phyloP scores from a whole-genome alignment of 2,888 invertebrate species.

The Drosophila histrio region DNA sequence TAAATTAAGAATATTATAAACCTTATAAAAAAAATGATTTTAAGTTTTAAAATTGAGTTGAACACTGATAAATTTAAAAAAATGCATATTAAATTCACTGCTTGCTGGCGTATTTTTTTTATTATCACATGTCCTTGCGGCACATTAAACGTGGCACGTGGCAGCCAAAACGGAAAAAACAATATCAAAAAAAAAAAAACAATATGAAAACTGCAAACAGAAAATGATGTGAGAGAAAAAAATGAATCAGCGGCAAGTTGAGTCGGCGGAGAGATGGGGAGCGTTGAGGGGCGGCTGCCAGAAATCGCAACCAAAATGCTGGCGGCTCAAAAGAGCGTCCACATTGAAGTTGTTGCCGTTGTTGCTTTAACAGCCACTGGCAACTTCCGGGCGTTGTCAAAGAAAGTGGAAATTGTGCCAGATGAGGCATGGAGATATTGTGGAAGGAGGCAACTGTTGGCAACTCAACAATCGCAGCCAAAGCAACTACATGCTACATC shows the following conservation, averaged over 20 bases:
- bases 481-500: slow-evolving; percentile 72
- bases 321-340: slow-evolving; percentile 24
- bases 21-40: too few species aligned
- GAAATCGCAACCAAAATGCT: slow-evolving; percentile 26
- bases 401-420: slow-evolving; percentile 62
- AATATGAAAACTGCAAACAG: slow-evolving; percentile 12
- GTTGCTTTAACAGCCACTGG: slow-evolving; percentile 30
- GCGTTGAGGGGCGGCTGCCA: slow-evolving; percentile 19
- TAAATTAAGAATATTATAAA: too few species aligned
- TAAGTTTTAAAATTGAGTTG: background rate
- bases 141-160: slow-evolving; percentile 28
- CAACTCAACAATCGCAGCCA: slow-evolving; percentile 35
- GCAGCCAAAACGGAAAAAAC: slow-evolving; percentile 1
- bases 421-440: slow-evolving; percentile 41
- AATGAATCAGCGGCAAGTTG: slow-evolving; percentile 14
- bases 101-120: slow-evolving; percentile 15
- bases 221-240: slow-evolving; percentile 19
- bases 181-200: slow-evolving; percentile 6
- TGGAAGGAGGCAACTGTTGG: background rate
- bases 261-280: background rate
- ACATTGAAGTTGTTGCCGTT: slow-evolving; percentile 1
- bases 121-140: slow-evolving; percentile 31
- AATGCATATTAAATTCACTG: background rate
- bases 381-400: slow-evolving; percentile 49
- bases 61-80: background rate